Percentiles rank a stretch among this genome's conserved stretches.
Conservation (phyloP, 1,140 invertebrate genomes). For the Meloidogyne exigua region DNA sequence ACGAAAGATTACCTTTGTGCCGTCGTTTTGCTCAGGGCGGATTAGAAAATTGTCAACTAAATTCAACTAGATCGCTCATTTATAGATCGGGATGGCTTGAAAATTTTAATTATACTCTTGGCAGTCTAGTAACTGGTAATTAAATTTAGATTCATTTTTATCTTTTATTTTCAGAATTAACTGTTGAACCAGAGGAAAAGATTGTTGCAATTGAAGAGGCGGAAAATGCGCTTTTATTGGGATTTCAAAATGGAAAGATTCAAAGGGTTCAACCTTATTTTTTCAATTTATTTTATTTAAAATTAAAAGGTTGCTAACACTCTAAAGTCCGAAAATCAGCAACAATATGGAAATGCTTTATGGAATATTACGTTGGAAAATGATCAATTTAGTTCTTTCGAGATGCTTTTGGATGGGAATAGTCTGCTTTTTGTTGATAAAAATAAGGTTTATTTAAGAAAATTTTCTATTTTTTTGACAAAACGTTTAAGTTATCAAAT, state of each 20-base stretch:
- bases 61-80: not conserved
- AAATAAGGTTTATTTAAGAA: not conserved
- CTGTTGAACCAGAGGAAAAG: not conserved
- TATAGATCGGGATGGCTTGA: slow-evolving; percentile 22
- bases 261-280: slow-evolving; percentile 3
- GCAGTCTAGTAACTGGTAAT: slow-evolving; percentile 2
- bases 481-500: no score
- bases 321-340: no score
- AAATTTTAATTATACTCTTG: slow-evolving; percentile 18
- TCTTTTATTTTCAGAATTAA: slow-evolving; percentile 6
- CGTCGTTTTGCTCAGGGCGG: slow-evolving; percentile 12
- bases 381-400: not conserved
- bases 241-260: slow-evolving; percentile 3
- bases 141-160: not conserved
- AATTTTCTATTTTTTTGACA: no score
- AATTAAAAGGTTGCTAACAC: no score
- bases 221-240: slow-evolving; percentile 16
- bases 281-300: not conserved
- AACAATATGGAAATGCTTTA: not conserved
- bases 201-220: not conserved
- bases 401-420: not conserved
- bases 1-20: slow-evolving; percentile 5
- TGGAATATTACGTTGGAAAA: not conserved
- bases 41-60: slow-evolving; percentile 14
- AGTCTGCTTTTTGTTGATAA: slow-evolving; percentile 5